Conservation (phyloP, 2,888 invertebrate species). For the Gasteruption jaculator region DNA sequence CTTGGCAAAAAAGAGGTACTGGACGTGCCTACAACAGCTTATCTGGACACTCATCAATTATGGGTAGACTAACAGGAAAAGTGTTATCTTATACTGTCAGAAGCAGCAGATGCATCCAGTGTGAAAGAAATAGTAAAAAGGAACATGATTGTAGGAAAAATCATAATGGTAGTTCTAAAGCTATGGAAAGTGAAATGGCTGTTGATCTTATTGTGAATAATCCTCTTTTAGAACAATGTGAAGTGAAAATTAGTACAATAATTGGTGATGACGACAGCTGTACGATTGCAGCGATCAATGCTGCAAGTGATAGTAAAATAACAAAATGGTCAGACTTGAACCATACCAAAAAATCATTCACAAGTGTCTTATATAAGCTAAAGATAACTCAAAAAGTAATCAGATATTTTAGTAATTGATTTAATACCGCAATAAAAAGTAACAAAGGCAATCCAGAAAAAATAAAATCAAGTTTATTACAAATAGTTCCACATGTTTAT, state of each 20-base stretch:
- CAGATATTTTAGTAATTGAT: conserved; percentile 16
- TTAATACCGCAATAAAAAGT: conserved; percentile 15
- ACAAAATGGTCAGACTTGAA: background rate
- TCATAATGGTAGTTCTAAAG: conserved; percentile 9
- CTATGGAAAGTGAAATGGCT: conserved; percentile 17
- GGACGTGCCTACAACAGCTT: too few species aligned
- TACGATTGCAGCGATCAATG: conserved; percentile 7
- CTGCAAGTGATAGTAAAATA: too few species aligned
- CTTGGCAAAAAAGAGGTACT: too few species aligned
- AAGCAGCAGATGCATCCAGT: conserved; percentile 10
- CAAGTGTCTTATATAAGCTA: conserved; percentile 16
- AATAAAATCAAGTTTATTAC: conserved; percentile 12
- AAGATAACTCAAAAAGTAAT: conserved; percentile 14
- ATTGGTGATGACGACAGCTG: conserved; percentile 17
- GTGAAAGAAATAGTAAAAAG: conserved; percentile 2
- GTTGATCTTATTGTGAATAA: conserved; percentile 16
- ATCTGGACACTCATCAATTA: too few species aligned
- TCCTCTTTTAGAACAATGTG: conserved; percentile 1
- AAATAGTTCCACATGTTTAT: conserved; percentile 14
- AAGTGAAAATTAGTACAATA: conserved; percentile 11
- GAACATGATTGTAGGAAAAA: conserved; percentile 16
- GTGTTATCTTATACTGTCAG: too few species aligned
- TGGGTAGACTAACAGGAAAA: too few species aligned
- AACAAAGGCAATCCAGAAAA: conserved; percentile 11
- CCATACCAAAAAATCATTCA: conserved; percentile 18